These are phyloP conservation scores for Ibycter americanus DNA, from an alignment of 2,797 vertebrate genomes.

Conservation along the genomic window DNA sequence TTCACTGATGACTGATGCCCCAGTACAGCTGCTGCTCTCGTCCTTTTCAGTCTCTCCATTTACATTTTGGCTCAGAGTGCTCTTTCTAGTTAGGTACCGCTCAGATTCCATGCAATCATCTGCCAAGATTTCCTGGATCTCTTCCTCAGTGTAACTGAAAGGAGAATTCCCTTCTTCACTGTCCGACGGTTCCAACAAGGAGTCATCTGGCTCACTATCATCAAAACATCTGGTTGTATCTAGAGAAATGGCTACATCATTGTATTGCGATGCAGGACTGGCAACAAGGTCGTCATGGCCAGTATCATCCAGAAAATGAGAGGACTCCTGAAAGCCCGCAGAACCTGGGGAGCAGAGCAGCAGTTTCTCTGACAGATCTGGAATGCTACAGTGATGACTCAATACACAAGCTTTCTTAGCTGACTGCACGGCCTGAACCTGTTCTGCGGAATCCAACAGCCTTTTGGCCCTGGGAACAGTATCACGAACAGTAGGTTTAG, in stretches of 20 bases:
- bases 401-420: neutral
- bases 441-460: neutral
- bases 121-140: slow-evolving; percentile 73
- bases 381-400: neutral
- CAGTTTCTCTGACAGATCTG: neutral
- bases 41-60: neutral
- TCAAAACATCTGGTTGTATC: neutral
- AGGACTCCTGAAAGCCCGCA: slow-evolving; percentile 18
- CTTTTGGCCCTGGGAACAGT: slow-evolving; percentile 1
- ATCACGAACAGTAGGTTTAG: neutral
- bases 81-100: neutral
- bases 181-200: slow-evolving; percentile 63
- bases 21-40: neutral
- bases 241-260: neutral
- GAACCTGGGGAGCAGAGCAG: neutral
- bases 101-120: slow-evolving; percentile 43
- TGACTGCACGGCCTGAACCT: neutral
- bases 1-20: neutral
- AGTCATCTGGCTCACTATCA: slow-evolving; percentile 56
- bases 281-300: neutral
- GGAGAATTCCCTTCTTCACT: slow-evolving; percentile 61
- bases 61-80: neutral
- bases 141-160: slow-evolving; percentile 67
- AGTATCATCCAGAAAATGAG: neutral
- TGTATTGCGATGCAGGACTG: neutral